Conservation (phyloP, 1,140 invertebrate species). For the Nasonia longicornis region DNA sequence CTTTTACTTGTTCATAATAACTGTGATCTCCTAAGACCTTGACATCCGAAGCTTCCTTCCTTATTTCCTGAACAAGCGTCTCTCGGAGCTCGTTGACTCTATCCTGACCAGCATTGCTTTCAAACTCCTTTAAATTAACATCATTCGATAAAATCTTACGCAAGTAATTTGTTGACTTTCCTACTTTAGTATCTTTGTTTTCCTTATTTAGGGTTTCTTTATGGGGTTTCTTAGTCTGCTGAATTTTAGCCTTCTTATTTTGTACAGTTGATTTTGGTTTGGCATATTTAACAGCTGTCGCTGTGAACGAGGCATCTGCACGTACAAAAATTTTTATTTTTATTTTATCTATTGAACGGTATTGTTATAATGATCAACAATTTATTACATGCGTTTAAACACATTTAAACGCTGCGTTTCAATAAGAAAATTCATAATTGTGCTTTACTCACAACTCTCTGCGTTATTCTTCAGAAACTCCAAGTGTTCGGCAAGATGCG, state of each 20-base stretch:
- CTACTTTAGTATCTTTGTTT: conserved; percentile 60
- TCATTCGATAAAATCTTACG: conserved; percentile 62
- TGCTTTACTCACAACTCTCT: conserved; percentile 54
- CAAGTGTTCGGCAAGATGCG: conserved; percentile 70
- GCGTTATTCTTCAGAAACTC: conserved; percentile 64
- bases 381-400: background rate
- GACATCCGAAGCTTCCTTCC: conserved; percentile 43
- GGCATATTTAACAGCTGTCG: conserved; percentile 54
- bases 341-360: background rate
- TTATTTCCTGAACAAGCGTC: conserved; percentile 37
- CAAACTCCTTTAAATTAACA: conserved; percentile 56
- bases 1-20: conserved; percentile 62
- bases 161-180: conserved; percentile 63
- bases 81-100: conserved; percentile 47
- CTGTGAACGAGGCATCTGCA: conserved; percentile 59
- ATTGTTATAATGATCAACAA: background rate
- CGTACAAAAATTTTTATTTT: conserved; percentile 1
- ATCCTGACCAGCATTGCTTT: conserved; percentile 54
- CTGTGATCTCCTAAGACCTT: conserved; percentile 64
- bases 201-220: conserved; percentile 64
- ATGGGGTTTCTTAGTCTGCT: conserved; percentile 57
- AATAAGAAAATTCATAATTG: too few species aligned
- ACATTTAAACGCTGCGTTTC: conserved; percentile 2
- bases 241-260: conserved; percentile 55
- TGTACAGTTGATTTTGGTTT: conserved; percentile 57